phyloP scores from a whole-genome alignment of 1,140 invertebrate genomes.

The Drosophila sechellia region DNA sequence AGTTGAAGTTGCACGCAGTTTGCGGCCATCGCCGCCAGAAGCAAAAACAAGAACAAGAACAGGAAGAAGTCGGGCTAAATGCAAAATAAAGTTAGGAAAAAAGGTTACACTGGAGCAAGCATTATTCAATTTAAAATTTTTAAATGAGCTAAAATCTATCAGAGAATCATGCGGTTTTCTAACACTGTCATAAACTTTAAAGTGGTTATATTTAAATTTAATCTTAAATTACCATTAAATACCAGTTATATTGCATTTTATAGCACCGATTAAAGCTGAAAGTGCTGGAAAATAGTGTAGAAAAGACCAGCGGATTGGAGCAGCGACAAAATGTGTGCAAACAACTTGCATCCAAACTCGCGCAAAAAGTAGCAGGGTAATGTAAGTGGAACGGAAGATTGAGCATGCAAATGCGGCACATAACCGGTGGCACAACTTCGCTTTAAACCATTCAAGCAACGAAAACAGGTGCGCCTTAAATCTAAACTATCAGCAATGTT shows the following conservation, averaged over 20 bases:
- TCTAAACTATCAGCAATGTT: too few relatives aligned
- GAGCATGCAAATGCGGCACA: slow-evolving; percentile 29
- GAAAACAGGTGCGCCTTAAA: neutral
- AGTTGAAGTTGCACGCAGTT: slow-evolving; percentile 77
- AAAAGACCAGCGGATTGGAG: slow-evolving; percentile 15
- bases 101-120: neutral
- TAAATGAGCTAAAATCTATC: neutral
- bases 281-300: slow-evolving; percentile 4
- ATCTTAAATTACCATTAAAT: neutral
- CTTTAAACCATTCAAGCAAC: neutral
- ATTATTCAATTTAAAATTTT: neutral
- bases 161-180: too few relatives aligned
- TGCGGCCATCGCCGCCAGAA: slow-evolving; percentile 45
- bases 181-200: neutral
- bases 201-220: neutral
- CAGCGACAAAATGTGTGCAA: slow-evolving; percentile 8
- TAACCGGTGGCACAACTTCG: neutral
- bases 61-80: slow-evolving; percentile 24
- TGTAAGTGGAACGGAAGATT: slow-evolving; percentile 13
- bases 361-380: neutral
- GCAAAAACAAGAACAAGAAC: slow-evolving; percentile 15
- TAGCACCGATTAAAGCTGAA: slow-evolving; percentile 17
- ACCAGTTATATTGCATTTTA: neutral
- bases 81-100: slow-evolving; percentile 52
- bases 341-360: slow-evolving; percentile 34